A percentile compares a stretch with the other conserved stretches of the same genome.
Evolutionary conservation across 1,140 invertebrate species (phyloP).

Genomic region (Drosophila guanche): DNA sequence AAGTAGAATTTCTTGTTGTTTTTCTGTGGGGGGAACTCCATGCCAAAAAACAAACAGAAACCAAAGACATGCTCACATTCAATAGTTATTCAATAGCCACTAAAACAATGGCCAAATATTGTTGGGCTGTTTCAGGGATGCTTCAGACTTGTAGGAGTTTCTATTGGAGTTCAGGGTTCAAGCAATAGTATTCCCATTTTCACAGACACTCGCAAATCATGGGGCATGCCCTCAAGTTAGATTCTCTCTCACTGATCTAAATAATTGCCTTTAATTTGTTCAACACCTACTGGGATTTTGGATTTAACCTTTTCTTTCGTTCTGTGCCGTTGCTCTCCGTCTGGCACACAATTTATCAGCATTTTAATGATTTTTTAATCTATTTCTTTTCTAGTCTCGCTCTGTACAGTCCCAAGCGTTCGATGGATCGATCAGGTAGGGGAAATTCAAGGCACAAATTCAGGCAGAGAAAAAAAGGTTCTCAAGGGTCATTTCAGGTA

Average conservation of each 20-base stretch:
- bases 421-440: slow-evolving; percentile 55
- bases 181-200: slow-evolving; percentile 16
- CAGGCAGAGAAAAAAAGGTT: slow-evolving; percentile 12
- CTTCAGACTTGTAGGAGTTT: slow-evolving; percentile 31
- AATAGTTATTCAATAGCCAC: slow-evolving; percentile 4
- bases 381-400: slow-evolving; percentile 44
- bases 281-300: slow-evolving; percentile 56
- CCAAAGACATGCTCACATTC: slow-evolving; percentile 37
- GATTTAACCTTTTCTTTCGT: slow-evolving; percentile 42
- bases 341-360: slow-evolving; percentile 66
- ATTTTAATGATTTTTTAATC: slow-evolving; percentile 78
- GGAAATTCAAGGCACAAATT: too few relatives aligned
- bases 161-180: not conserved
- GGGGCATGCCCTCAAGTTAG: slow-evolving; percentile 7
- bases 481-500: slow-evolving; percentile 42
- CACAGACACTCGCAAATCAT: slow-evolving; percentile 38
- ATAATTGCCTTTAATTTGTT: slow-evolving; percentile 63
- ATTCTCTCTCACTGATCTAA: slow-evolving; percentile 29
- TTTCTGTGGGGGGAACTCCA: slow-evolving; percentile 24
- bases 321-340: not conserved
- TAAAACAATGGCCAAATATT: slow-evolving; percentile 63
- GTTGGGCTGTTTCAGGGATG: slow-evolving; percentile 29
- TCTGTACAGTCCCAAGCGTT: slow-evolving; percentile 43
- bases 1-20: slow-evolving; percentile 57
- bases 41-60: slow-evolving; percentile 66